Percentiles rank a stretch among this genome's conserved stretches.
phyloP scores from a whole-genome alignment of 1,140 invertebrate species.

The Nasonia vitripennis region DNA sequence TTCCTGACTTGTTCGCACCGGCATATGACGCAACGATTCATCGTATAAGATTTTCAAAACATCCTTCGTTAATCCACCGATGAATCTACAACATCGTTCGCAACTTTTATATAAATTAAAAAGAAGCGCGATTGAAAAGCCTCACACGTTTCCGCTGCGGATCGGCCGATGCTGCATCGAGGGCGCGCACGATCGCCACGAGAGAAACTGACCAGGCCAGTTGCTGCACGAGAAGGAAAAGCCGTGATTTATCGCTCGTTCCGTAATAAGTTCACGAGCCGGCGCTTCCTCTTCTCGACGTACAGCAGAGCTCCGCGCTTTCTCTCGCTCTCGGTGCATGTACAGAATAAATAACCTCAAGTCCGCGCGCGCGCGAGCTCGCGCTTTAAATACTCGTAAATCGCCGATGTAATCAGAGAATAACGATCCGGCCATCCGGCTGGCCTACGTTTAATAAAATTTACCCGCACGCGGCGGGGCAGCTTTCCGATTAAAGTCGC shows the following conservation, averaged over 20 bases:
- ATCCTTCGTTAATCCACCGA: not conserved
- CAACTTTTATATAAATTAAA: not conserved
- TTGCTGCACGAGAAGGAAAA: conserved; percentile 29
- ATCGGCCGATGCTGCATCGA: not conserved
- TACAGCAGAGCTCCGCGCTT: conserved; percentile 3
- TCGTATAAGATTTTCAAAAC: not conserved
- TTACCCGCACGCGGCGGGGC: not conserved
- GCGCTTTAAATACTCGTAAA: conserved; percentile 61
- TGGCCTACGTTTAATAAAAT: conserved; percentile 39
- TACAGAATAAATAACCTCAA: conserved; percentile 60
- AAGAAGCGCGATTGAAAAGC: not conserved
- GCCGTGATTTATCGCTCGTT: conserved; percentile 38
- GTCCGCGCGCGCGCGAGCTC: conserved; percentile 34
- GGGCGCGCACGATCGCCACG: too few relatives aligned
- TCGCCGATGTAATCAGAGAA: conserved; percentile 62
- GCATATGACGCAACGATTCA: conserved; percentile 19
- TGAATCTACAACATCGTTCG: not conserved
- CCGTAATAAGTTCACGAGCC: conserved; percentile 40
- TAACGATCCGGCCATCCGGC: conserved; percentile 45
- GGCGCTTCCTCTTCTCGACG: conserved; percentile 18
- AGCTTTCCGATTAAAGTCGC: conserved; percentile 27
- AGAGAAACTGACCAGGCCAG: conserved; percentile 7
- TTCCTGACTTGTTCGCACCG: not conserved
- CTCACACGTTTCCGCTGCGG: too few relatives aligned
- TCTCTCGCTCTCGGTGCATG: conserved; percentile 2